phyloP scores from a whole-genome alignment of 2,888 invertebrate genomes.

The Platycheirus rosarum region DNA sequence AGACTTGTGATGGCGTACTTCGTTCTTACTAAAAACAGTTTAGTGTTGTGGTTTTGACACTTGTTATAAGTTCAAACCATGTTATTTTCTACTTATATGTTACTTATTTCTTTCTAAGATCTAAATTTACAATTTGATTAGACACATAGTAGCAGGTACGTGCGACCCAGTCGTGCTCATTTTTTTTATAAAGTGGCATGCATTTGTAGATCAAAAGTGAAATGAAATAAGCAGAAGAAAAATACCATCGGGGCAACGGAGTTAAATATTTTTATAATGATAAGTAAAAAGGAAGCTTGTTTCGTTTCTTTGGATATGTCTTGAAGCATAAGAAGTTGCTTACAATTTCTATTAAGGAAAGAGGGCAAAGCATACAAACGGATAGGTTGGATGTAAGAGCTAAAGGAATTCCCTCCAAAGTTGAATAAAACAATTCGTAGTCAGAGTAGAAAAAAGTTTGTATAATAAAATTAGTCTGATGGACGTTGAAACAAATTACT shows the following conservation, averaged over 20 bases:
- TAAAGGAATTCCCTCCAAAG: not conserved
- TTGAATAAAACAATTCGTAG: not conserved
- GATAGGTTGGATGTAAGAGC: not conserved
- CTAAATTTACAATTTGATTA: no score
- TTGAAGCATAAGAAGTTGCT: not conserved
- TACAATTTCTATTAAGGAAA: not conserved
- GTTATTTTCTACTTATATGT: no score
- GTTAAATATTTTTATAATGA: not conserved
- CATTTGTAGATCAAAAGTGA: not conserved
- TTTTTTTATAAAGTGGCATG: no score
- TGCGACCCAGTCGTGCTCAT: no score
- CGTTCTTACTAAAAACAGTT: no score
- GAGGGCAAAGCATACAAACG: not conserved
- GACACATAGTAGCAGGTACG: no score
- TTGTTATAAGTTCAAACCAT: no score
- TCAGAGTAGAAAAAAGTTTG: not conserved
- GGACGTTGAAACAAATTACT: not conserved
- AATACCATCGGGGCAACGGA: not conserved
- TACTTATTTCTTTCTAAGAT: no score
- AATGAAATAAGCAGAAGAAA: not conserved
- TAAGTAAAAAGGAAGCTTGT: not conserved
- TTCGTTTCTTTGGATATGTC: not conserved
- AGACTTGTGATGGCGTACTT: no score
- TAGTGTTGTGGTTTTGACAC: no score
- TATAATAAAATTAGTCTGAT: not conserved